Evolutionary conservation across 2,888 invertebrate genomes (phyloP).

Genomic region (Lucinisca nassula): DNA sequence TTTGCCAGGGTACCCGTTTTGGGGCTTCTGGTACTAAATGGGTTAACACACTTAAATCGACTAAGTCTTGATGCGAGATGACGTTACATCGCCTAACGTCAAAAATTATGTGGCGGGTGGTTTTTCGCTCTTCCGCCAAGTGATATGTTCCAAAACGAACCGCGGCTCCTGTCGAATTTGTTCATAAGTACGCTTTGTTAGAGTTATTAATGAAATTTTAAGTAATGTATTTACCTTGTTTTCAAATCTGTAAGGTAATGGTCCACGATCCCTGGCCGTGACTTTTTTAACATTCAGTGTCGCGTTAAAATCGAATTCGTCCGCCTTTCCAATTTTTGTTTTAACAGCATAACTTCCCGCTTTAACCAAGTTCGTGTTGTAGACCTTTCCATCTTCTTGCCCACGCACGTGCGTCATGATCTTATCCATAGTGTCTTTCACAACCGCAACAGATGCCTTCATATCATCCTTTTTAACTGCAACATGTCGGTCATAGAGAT

Average conservation of each 20-base stretch:
- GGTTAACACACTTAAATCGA: no score
- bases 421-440: constrained; percentile 5
- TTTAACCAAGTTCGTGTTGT: constrained; percentile 15
- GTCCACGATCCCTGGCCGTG: constrained; percentile 9
- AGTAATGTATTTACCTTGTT: background rate
- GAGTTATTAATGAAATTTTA: no score
- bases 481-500: background rate
- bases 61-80: no score
- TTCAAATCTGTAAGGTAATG: constrained; percentile 16
- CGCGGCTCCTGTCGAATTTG: no score
- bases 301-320: constrained; percentile 59
- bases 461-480: constrained; percentile 23
- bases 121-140: no score
- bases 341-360: constrained; percentile 52
- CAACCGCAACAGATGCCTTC: constrained; percentile 12
- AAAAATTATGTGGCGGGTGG: no score
- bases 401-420: constrained; percentile 33
- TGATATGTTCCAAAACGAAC: no score
- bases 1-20: no score
- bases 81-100: no score
- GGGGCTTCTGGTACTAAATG: no score
- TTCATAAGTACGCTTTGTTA: no score
- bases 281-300: constrained; percentile 20
- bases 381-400: constrained; percentile 34
- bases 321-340: constrained; percentile 55